Evolutionary conservation across 2,888 invertebrate species (phyloP).

Genomic region (Brachypalpus laphriformis): DNA sequence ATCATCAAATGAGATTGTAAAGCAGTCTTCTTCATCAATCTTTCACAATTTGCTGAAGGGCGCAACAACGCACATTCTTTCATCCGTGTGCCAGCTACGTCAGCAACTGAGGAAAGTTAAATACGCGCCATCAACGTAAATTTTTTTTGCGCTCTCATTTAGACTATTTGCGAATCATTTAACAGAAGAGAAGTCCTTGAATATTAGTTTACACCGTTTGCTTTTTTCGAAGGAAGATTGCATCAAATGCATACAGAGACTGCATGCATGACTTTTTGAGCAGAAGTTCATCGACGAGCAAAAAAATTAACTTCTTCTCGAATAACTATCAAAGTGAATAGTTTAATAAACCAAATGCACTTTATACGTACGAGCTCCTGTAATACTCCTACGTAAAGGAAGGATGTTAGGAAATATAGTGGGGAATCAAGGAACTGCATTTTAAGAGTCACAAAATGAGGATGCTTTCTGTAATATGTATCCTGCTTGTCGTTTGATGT

Average conservation of each 20-base stretch:
- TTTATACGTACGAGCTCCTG: conserved; percentile 3
- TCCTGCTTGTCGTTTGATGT: conserved; percentile 24
- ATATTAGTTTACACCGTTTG: conserved; percentile 38
- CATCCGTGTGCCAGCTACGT: background rate
- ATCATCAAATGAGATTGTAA: background rate
- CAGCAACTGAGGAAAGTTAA: background rate
- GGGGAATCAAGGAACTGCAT: conserved; percentile 46
- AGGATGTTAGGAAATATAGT: background rate
- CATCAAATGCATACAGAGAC: background rate
- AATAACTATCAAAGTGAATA: conserved; percentile 40
- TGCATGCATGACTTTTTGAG: background rate
- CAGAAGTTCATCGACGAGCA: background rate
- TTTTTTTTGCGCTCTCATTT: conserved; percentile 31
- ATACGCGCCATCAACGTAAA: conserved; percentile 12
- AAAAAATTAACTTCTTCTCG: background rate
- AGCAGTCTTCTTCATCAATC: background rate
- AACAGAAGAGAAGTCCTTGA: conserved; percentile 50
- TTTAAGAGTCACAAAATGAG: background rate
- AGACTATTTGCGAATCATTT: conserved; percentile 44
- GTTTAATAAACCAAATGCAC: conserved; percentile 65
- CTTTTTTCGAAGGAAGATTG: background rate
- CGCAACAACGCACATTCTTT: conserved; percentile 12
- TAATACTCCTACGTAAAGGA: background rate
- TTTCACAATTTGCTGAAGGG: background rate
- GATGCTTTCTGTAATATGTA: no score